phyloP scores from a whole-genome alignment of 2,797 vertebrate species.

The Falco berigora region DNA sequence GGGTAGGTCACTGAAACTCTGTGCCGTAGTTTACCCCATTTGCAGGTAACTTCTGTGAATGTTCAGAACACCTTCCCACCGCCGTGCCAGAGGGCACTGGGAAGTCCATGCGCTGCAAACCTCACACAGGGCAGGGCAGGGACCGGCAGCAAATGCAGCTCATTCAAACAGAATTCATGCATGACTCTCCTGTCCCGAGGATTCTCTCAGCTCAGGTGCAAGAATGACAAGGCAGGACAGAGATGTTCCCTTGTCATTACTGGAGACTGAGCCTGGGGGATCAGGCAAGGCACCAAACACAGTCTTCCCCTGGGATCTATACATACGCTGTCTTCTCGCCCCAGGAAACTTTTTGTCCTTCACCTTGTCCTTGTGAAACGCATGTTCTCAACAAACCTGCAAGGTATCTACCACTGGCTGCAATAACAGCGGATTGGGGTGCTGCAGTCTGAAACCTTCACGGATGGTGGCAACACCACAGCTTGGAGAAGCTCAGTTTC shows the following conservation, averaged over 20 bases:
- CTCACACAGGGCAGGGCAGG: background rate
- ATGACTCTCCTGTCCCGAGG: background rate
- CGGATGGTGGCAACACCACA: background rate
- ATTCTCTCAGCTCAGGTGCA: background rate
- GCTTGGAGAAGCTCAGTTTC: background rate
- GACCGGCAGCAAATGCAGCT: background rate
- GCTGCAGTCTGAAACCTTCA: background rate
- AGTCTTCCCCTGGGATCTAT: background rate
- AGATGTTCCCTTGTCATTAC: background rate
- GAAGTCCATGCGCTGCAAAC: background rate
- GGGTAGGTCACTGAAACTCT: background rate
- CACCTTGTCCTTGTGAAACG: background rate
- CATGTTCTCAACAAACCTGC: background rate
- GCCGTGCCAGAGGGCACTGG: fast-evolving
- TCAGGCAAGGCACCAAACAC: background rate
- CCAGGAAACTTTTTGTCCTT: background rate
- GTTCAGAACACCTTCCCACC: background rate
- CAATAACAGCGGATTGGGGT: background rate
- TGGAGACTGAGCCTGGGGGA: background rate
- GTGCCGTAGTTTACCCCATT: background rate
- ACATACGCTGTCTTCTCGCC: background rate
- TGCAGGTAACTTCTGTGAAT: background rate
- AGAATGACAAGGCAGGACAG: background rate
- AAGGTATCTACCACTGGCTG: background rate
- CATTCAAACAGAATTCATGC: background rate